Evolutionary conservation across 1,140 invertebrate species (phyloP), one percentile per base, ranked within the genome.

Genomic region (Caerostris extrusa): DNA sequence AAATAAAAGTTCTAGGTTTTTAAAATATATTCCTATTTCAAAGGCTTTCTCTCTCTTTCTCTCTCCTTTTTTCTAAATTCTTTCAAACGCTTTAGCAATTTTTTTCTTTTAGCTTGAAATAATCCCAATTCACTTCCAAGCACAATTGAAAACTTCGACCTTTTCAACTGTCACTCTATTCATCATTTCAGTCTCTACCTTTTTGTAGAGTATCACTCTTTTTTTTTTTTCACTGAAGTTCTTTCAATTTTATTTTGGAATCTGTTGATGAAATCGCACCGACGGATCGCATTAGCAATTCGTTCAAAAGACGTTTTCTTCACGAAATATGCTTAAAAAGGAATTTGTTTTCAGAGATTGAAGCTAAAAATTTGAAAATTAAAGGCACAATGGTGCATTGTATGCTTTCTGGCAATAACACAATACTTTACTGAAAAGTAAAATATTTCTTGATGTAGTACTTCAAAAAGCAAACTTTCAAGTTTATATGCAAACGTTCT

Each of bases 211-310:
- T 77, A 53, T 77, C 71, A 53, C 71, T 50, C 34, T 77, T 77
- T 77, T 71, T 77, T 77, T 71, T 77, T 77, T 77, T 50, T n/a
- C 61, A 34, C 7, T 12, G 34, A 50, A 12, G 34, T 34, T 53
- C 71, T 77, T 77, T 77, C 71, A 77, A 77, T 77, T 77, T 77
- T 77, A 77, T 77, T 77, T 12, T 77, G 10, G 71, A 77, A 77
- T 50, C 50, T 77, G 71, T 77, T 77, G 71, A 77, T 77, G 71
- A 77, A 77, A 77, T 77, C 71, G 71, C 71, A 77, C 53, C 71
- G 53, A 77, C 34, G 71, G 71, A 77, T 77, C 71, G 14, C 71
- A 77, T 77, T 77, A 77, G 34, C 50, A 77, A 50, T 77, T 34
- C 71, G 34, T 34, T 50, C 53, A 50, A 50, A 77, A 77, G 34